Evolutionary conservation across 2,888 invertebrate genomes (phyloP), one percentile per base, ranked within the genome.

Genomic region (Ashinkailepas kermadecensis): DNA sequence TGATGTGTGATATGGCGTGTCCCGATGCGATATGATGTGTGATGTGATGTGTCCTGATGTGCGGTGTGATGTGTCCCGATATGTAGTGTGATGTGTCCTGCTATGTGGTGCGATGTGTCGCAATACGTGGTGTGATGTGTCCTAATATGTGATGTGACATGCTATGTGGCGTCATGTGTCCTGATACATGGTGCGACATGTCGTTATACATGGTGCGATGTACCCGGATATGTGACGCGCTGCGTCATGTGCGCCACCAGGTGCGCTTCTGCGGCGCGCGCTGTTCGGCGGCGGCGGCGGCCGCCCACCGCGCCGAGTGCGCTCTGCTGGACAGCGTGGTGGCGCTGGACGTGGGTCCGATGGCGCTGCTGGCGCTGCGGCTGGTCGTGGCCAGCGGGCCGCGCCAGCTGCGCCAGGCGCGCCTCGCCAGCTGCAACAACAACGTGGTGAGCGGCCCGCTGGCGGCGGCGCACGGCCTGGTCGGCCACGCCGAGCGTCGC

Each of bases 251-350:
- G 39, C 39, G 39, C 39, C 39, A 18, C 6, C 82, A 84, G 85
- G 21, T 86, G 85, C 84, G 84, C 12, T 86, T 84, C 82, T 86
- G 86, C 82, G 83, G 84, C 13, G 82, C 81, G 21, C 78, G 78
- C 58, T 86, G 86, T 80, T 80, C 82, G 79, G 83, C 84, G 54
- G 78, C 82, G 25, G 85, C 85, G 78, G 83, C 84, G 54, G 74
- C 82, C 54, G 85, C 85, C 70, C 86, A 86, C 82, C 80, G 81
- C 39, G 82, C 82, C 54, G 85, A 86, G 82, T 86, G 86, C 80
- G 62, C 80, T 62, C 83, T 85, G 80, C 81, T 85, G 67, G 67
- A 81, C 39, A 82, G 81, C 74, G 80, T 84, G 58, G 70, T 79
- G 15, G 82, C 82, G 59, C 81, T 82, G 18, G 80, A 65, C 15